Base-by-base conservation (phyloP, 23 tunicate genomes). In the Corella eumyota region DNA sequence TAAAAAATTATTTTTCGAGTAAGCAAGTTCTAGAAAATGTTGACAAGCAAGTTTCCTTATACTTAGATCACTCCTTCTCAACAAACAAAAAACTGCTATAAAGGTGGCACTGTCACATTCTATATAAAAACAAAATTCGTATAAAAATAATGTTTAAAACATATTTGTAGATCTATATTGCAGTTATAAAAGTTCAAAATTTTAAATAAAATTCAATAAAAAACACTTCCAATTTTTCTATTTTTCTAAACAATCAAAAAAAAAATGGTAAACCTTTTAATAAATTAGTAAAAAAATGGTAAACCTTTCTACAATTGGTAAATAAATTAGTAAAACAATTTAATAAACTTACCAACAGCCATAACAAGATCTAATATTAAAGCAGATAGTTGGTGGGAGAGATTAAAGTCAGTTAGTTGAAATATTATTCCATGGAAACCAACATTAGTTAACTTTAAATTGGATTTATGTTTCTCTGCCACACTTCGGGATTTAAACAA, bases 41-140 rank as follows among this genome's bases (percentile, higher is more conserved):
- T 86, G 71, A 33, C 72, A 74, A 9, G 76, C 73, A 37, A 26
- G 27, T 9, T 53, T 60, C 66, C 54, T 70, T 3, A 29, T 49
- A 13, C 17, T 22, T 9, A 69, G 34, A 36, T 45, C 44, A 25
- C 60, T 55, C 13, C 47, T 34, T 29, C 60, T 60, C 32, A 70
- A n/a, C 22, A 76, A 34, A 23, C 61, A 68, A 1, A 82, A 9
- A 4, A 72, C 64, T 21, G 80, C 44, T 19, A 86, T 62, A 34
- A 71, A 78, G 4, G 76, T 34, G 4, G 69, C 68, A n/a, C 72
- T 64, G 50, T 82, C 96, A 31, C 63, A 53, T 56, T 75, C 95
- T 85, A 45, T 2, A 72, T 5, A 53, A 25, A 48, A 64, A 64
- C 13, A 17, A 15, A 28, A 30, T 53, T 53, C 17, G 13, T 44